Percentiles rank a stretch among this genome's conserved stretches.
These are phyloP conservation scores for Bombus confusus DNA, from an alignment of 1,140 invertebrate genomes.

Conservation along the genomic window DNA sequence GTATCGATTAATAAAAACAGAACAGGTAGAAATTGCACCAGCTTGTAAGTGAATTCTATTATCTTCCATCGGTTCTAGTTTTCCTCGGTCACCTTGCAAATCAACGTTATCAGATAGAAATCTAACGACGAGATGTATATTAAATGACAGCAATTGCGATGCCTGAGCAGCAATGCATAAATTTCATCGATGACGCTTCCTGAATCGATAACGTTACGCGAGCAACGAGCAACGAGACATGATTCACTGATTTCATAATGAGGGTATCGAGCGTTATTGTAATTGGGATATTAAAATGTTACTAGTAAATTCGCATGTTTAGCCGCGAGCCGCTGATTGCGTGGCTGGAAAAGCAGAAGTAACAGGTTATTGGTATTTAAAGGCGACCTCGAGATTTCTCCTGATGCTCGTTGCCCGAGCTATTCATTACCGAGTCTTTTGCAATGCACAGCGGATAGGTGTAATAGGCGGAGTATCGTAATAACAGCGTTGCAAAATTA, in stretches of 20 bases:
- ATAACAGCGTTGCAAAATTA: conserved; percentile 76
- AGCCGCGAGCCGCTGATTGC: neutral
- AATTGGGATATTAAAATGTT: conserved; percentile 17
- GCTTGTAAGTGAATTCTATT: neutral
- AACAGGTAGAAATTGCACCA: neutral
- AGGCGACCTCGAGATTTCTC: conserved; percentile 42
- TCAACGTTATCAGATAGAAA: neutral
- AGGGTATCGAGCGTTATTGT: no score
- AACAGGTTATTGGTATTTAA: conserved; percentile 55
- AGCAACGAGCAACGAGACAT: neutral
- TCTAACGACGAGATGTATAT: neutral
- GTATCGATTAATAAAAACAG: neutral
- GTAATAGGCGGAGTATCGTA: conserved; percentile 68
- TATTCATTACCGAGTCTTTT: conserved; percentile 54
- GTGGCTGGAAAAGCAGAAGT: conserved; percentile 26
- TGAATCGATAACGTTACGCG: neutral
- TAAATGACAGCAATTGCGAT: neutral
- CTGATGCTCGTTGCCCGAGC: conserved; percentile 43
- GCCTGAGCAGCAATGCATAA: neutral
- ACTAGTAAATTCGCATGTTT: neutral
- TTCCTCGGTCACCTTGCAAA: neutral
- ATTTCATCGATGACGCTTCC: neutral
- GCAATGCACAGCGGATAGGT: conserved; percentile 52
- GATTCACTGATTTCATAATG: neutral
- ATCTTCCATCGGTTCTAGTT: neutral